Conservation (phyloP, 2,797 vertebrate species). For the Poecilia velifera region DNA sequence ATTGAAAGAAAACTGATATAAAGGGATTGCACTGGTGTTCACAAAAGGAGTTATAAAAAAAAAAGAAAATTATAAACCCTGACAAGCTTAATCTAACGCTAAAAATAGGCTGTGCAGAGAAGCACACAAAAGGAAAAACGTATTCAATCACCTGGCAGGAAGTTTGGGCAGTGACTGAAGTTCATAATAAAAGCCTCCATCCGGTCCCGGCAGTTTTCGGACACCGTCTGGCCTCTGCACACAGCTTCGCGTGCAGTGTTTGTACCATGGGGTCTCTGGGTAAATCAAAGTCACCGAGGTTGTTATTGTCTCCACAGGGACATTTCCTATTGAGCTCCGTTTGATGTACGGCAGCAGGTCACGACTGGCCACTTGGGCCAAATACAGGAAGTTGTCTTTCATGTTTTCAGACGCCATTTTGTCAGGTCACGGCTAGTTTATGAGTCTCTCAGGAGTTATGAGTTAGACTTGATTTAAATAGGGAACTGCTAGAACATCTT, state of each 20-base stretch:
- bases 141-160: slow-evolving; percentile 71
- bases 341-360: slow-evolving; percentile 72
- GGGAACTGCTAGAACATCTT: not conserved
- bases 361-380: slow-evolving; percentile 67
- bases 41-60: not conserved
- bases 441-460: slow-evolving; percentile 64
- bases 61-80: not conserved
- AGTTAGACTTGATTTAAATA: slow-evolving; percentile 19
- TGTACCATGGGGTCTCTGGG: slow-evolving; percentile 65
- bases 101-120: slow-evolving; percentile 26
- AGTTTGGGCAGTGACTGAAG: slow-evolving; percentile 68
- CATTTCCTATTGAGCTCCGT: slow-evolving; percentile 78
- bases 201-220: slow-evolving; percentile 39
- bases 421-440: slow-evolving; percentile 73
- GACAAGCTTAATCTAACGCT: not conserved
- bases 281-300: slow-evolving; percentile 71
- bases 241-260: slow-evolving; percentile 71
- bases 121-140: slow-evolving; percentile 68
- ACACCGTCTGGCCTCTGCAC: slow-evolving; percentile 59
- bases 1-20: not conserved
- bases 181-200: slow-evolving; percentile 72
- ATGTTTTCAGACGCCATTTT: slow-evolving; percentile 71
- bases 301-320: slow-evolving; percentile 78
- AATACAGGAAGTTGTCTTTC: slow-evolving; percentile 78
- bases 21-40: not conserved